phyloP scores from a whole-genome alignment of 2,797 vertebrate species.

The Phylloscopus collybita region DNA sequence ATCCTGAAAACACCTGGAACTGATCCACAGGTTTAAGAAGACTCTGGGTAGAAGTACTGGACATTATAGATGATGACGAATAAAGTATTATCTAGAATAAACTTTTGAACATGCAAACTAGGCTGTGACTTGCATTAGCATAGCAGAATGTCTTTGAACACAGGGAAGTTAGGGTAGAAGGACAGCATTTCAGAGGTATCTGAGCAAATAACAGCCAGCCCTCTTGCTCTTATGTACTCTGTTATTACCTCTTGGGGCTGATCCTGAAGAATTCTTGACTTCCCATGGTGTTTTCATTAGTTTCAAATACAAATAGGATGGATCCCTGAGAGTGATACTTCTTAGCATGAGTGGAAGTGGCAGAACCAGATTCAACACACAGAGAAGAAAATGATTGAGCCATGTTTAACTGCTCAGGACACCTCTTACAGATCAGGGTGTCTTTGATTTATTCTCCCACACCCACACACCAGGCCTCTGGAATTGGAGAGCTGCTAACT shows the following conservation, averaged over 20 bases:
- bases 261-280: not conserved
- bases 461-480: not conserved
- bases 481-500: not conserved
- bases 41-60: not conserved
- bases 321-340: not conserved
- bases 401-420: not conserved
- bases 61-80: not conserved
- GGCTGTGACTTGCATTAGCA: not conserved
- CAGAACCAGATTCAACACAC: not conserved
- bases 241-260: not conserved
- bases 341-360: not conserved
- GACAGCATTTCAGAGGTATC: not conserved
- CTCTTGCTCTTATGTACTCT: not conserved
- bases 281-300: not conserved
- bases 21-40: not conserved
- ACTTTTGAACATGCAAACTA: not conserved
- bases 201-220: not conserved
- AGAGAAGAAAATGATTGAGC: not conserved
- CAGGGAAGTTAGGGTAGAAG: not conserved
- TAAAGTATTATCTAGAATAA: not conserved
- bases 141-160: not conserved
- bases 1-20: not conserved
- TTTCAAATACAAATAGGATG: not conserved
- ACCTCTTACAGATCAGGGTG: not conserved
- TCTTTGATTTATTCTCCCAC: slow-evolving; percentile 47